phyloP scores from a whole-genome alignment of 2,888 invertebrate genomes.

The Caenorhabditis sp. region DNA sequence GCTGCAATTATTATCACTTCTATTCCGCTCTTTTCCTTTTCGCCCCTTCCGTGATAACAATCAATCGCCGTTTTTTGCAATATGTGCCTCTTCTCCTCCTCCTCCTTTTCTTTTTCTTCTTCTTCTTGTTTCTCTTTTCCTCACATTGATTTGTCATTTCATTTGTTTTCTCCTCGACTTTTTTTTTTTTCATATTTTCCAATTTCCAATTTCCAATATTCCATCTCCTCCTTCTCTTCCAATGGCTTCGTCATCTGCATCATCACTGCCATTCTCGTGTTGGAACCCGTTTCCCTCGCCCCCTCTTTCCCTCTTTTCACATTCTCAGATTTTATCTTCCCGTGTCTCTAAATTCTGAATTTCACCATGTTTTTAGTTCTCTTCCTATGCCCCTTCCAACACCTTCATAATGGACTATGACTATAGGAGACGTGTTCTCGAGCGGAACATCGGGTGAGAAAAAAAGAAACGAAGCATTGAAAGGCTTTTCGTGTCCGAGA shows the following conservation, averaged over 20 bases:
- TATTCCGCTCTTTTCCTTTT: no score
- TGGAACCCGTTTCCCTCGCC: conserved; percentile 36
- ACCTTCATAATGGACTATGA: conserved; percentile 62
- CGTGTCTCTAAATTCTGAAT: conserved; percentile 19
- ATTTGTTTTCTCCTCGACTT: conserved; percentile 17
- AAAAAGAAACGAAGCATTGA: conserved; percentile 18
- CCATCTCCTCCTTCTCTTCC: not conserved
- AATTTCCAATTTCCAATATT: no score
- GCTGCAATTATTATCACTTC: conserved; percentile 53
- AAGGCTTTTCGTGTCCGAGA: not conserved
- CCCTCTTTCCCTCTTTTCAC: conserved; percentile 8
- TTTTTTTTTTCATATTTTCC: not conserved
- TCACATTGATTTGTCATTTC: conserved; percentile 27
- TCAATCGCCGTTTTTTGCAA: conserved; percentile 60
- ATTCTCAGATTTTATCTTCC: conserved; percentile 49
- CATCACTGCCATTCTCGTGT: conserved; percentile 14
- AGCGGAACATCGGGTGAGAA: conserved; percentile 55
- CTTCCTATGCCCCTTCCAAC: conserved; percentile 50
- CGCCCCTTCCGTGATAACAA: conserved; percentile 45
- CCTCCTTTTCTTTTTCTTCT: conserved; percentile 17
- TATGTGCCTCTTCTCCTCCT: conserved; percentile 52
- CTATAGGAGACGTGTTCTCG: conserved; percentile 63
- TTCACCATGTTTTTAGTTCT: conserved; percentile 35
- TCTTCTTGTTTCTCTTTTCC: conserved; percentile 5
- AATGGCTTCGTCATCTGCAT: conserved; percentile 24